phyloP scores from a whole-genome alignment of 2,113 vertebrate species.

The Otus sunia region DNA sequence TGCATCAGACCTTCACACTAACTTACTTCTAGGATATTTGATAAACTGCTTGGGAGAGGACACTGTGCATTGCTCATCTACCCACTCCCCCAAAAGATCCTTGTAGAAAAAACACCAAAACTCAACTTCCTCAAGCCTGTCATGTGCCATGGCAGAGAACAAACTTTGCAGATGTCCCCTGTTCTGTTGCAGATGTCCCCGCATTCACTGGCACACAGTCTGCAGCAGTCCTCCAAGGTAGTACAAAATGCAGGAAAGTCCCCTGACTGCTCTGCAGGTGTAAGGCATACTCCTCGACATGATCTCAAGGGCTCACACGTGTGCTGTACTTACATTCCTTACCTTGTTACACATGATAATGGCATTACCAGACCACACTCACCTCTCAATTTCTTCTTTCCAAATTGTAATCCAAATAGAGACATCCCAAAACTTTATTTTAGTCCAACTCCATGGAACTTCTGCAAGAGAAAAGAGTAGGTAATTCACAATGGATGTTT shows the following conservation, averaged over 20 bases:
- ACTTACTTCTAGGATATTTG: background rate
- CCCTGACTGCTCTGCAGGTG: background rate
- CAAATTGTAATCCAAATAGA: conserved; percentile 66
- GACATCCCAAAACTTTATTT: conserved; percentile 76
- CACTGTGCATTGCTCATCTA: background rate
- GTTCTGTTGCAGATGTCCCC: background rate
- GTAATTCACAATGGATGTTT: background rate
- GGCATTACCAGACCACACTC: background rate
- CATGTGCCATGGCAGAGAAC: background rate
- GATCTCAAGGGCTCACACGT: fast-evolving
- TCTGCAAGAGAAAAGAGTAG: conserved; percentile 63
- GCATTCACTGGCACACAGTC: fast-evolving
- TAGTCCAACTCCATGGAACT: conserved; percentile 71
- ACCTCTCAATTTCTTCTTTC: conserved; percentile 75
- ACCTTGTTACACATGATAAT: background rate
- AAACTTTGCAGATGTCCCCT: background rate
- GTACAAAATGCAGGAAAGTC: background rate
- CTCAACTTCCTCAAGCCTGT: background rate
- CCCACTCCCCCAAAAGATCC: background rate
- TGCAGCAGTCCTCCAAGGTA: background rate
- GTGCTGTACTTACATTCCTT: background rate
- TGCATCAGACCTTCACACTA: background rate
- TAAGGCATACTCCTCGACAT: background rate
- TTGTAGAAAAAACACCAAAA: background rate
- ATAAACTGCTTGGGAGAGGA: background rate